A percentile compares a stretch with the other conserved stretches of the same genome.
These are phyloP conservation scores for Eupithecia inturbata DNA, from an alignment of 2,888 invertebrate genomes.

Conservation along the genomic window DNA sequence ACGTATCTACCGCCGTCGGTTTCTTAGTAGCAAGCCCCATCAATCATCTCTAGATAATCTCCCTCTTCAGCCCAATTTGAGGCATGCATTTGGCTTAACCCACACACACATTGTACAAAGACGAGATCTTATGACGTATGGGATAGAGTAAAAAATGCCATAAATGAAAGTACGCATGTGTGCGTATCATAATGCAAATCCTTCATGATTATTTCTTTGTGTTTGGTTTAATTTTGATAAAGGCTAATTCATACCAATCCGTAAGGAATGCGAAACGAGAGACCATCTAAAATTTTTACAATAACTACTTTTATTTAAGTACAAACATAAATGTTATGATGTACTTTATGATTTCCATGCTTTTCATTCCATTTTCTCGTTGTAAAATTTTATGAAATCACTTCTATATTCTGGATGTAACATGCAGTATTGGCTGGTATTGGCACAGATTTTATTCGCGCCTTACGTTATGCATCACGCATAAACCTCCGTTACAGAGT, in stretches of 20 bases:
- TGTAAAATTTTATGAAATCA: neutral
- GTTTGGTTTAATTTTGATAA: constrained; percentile 65
- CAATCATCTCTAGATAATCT: constrained; percentile 87
- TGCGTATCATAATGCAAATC: constrained; percentile 71
- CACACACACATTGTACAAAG: constrained; percentile 56
- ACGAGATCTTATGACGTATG: constrained; percentile 23
- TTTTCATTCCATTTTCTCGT: neutral
- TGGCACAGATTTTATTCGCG: neutral
- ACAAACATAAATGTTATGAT: neutral
- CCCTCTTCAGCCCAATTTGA: constrained; percentile 84
- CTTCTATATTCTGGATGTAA: neutral
- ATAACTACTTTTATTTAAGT: neutral
- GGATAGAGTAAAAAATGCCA: constrained; percentile 43
- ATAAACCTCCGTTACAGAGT: neutral
- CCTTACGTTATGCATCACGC: neutral
- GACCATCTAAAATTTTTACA: neutral
- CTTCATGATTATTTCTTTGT: constrained; percentile 70
- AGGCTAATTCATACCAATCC: constrained; percentile 31
- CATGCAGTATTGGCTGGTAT: neutral
- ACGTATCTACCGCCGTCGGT: constrained; percentile 22
- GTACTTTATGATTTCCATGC: neutral
- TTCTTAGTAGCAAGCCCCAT: constrained; percentile 65
- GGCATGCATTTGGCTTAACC: constrained; percentile 78
- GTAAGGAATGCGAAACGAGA: neutral
- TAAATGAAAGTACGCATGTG: constrained; percentile 46